Evolutionary conservation across 2,888 invertebrate species (phyloP), one percentile per base, ranked within the genome.

Genomic region (Hirtodrosophila histrioides): DNA sequence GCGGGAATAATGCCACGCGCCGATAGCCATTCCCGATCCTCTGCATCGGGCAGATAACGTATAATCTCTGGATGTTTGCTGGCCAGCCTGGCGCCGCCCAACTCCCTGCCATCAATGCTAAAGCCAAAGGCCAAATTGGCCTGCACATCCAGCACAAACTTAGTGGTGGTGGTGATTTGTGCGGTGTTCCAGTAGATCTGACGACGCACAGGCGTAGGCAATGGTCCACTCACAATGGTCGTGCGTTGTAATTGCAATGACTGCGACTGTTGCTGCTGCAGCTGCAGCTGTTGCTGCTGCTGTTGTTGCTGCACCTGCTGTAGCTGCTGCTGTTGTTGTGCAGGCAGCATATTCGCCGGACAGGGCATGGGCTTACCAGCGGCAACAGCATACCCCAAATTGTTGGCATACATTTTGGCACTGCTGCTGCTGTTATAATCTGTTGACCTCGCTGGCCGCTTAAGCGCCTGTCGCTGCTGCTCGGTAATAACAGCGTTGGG

Each of bases 31-130:
- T 94, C 93, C 53, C 94, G 94, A 87, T 95, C 94, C 84, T 94
- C 94, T 23, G 92, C 92, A 87, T 95, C 94, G 9, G 94, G 94
- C 39, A 93, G 91, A 89, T 94, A 95, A 12, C 94, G 94, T 83
- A 94, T 94, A 17, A 94, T 89, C 67, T 94, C 94, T 0, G 94
- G 94, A 91, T 94, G 94, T 82, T 94, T 94, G 57, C 93, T 93
- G 62, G 94, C 94, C 10, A 94, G 85, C 23, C 94, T 91, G 0
- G 78, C 58, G n/a, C 74, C 74, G 3, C 73, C 78, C 33, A 74
- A 4, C 23, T 94, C 94, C 79, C 94, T 92, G 10, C 94, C 90
- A 53, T 91, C 91, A 0, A 89, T 89, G 8, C 90, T 88, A 29
- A 91, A 91, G 6, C 92, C 92, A 68, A 92, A 91, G 2, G 91